Percentiles rank a stretch among this genome's conserved stretches.
Evolutionary conservation across 2,113 vertebrate species (phyloP).

Genomic region (Oncorhynchus masou): DNA sequence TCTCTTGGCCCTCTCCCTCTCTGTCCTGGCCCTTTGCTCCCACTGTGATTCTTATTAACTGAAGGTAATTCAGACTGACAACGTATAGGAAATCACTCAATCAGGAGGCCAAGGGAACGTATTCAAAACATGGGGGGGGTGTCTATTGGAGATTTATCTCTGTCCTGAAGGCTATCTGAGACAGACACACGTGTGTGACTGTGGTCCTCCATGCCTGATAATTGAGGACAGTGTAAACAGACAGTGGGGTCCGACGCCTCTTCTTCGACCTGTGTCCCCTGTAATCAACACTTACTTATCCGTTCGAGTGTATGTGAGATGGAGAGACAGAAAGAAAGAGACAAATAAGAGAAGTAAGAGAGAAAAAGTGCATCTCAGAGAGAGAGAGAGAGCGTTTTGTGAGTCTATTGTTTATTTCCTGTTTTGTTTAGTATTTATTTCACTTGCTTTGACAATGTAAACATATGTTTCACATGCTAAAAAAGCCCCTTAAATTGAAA

Average conservation of each 20-base stretch:
- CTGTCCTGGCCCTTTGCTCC: conserved; percentile 75
- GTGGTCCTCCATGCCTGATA: conserved; percentile 39
- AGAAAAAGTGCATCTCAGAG: too few relatives aligned
- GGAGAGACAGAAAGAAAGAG: background rate
- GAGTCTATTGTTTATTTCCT: too few relatives aligned
- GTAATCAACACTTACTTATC: conserved; percentile 91
- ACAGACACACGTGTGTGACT: conserved; percentile 10
- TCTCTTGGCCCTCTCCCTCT: too few relatives aligned
- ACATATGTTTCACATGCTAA: too few relatives aligned
- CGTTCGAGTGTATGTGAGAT: conserved; percentile 46
- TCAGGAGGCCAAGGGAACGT: conserved; percentile 83
- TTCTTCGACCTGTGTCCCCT: conserved; percentile 77
- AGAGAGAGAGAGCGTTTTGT: conserved; percentile 4
- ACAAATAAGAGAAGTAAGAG: background rate
- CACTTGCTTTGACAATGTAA: too few relatives aligned
- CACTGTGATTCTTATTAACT: conserved; percentile 94
- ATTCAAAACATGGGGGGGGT: conserved; percentile 74
- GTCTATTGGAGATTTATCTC: background rate
- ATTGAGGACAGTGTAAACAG: conserved; percentile 46
- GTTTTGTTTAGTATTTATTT: too few relatives aligned
- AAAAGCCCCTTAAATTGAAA: too few relatives aligned
- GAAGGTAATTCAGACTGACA: conserved; percentile 97
- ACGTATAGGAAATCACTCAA: conserved; percentile 94
- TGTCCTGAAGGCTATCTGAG: conserved; percentile 13
- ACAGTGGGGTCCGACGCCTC: conserved; percentile 65